These are phyloP conservation scores for Jacana jacana DNA, from an alignment of 2,113 vertebrate genomes.

Conservation along the genomic window DNA sequence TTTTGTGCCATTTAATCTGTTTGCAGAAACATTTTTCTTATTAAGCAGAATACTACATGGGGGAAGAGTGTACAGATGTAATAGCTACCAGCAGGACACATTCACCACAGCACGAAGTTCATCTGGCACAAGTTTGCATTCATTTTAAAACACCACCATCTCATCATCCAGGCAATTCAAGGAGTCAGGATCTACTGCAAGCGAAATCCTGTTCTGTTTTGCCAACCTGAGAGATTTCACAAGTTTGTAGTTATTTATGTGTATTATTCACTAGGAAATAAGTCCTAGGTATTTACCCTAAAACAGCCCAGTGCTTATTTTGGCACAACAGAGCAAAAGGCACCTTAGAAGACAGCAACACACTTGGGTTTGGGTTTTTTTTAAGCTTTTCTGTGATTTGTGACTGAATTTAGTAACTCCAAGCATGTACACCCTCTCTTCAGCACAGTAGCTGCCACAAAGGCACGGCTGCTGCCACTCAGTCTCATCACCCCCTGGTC, in stretches of 20 bases:
- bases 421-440: no score
- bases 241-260: not conserved
- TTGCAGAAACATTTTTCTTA: not conserved
- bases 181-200: not conserved
- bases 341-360: not conserved
- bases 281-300: not conserved
- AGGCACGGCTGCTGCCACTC: not conserved
- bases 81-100: not conserved
- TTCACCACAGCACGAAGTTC: not conserved
- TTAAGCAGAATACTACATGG: not conserved
- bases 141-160: not conserved
- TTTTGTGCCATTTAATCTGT: not conserved
- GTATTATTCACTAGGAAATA: not conserved
- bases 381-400: not conserved
- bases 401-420: not conserved
- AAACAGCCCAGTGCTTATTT: not conserved
- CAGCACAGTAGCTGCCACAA: not conserved
- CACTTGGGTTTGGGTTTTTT: no score
- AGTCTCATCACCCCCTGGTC: not conserved
- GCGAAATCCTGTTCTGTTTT: not conserved
- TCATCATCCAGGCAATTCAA: not conserved
- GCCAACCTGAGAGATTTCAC: accelerated
- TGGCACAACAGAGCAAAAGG: not conserved
- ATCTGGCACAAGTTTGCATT: not conserved
- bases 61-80: not conserved